Evolutionary conservation across 2,888 invertebrate genomes (phyloP), one percentile per base, ranked within the genome.

Genomic region (Osedax frankpressi): DNA sequence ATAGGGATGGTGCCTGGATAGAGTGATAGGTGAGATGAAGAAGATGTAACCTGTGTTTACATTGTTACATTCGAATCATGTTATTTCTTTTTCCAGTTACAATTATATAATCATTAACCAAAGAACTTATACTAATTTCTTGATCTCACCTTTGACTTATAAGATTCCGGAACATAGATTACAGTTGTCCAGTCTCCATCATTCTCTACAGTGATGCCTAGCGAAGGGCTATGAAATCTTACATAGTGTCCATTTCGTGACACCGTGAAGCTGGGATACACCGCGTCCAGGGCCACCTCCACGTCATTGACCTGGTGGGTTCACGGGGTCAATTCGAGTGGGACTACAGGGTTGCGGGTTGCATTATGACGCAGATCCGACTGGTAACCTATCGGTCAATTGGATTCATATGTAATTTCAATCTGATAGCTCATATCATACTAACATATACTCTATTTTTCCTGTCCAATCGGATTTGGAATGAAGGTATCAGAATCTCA

Each of bases 171-270:
- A 26, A 71, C 28, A 24, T 71, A 19, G 24, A 71, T 25, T 30
- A 28, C 19, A 1, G 28, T 28, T 24, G 27, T 69, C 69, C 69
- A 69, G 25, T 69, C 69, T 14, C 69, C 69, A 29, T 69, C 69
- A 3, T 11, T 69, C 69, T 69, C 69, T 30, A 69, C 69, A 28
- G 29, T 30, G n/a, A 69, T 25, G n/a, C 69, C 69, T 28, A 28
- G 30, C 25, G 27, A 28, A 11, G 19, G 19, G 1, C 29, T 69
- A 6, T 14, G 28, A 1, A 69, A 28, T 1, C 69, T 28, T 24
- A 69, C 69, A n/a, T 29, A 69, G 14, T 25, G 27, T 2, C 69
- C 69, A 24, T 69, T 26, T 11, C 24, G 28, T 25, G 3, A 28
- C 6, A 69, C 29, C 19, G 28, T 24, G 29, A 69, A 28, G 28